Evolutionary conservation across 2,797 vertebrate genomes (phyloP), one percentile per base, ranked within the genome.

Genomic region (Oryzias dopingdopingensis): DNA sequence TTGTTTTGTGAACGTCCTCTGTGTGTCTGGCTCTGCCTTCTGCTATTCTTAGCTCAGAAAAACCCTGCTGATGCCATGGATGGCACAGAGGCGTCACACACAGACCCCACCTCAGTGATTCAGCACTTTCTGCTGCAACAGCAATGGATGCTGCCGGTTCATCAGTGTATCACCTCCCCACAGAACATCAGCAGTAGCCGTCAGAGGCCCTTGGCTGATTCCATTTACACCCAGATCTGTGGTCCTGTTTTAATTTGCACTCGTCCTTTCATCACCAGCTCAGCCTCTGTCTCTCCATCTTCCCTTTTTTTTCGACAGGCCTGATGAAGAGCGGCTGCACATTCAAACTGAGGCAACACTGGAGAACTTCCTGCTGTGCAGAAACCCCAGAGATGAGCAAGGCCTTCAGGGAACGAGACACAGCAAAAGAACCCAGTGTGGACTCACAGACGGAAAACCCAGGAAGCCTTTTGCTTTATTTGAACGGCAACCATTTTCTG

Each of bases 11-110:
- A 42, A 44, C 47, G 45, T 55, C 42, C 46, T 50, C 67, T 59
- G 67, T 61, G 72, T 77, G 76, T 69, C 82, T 83, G 61, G 52
- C 49, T 79, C 71, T 70, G 68, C 70, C 18, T 72, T 76, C 50
- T 52, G 76, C 86, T 90, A 90, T 88, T 85, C 83, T 87, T 89
- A 90, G 87, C 72, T 64, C 47, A 47, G 49, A 52, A 48, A 57
- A 41, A 44, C 23, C 20, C 23, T 52, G 23, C 54, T 17, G 29
- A 62, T 42, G 67, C 62, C 53, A 69, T 64, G 58, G 68, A 70
- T 65, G 61, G 61, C 32, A 47, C 60, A 45, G 62, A 63, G 57
- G 61, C 68, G 54, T 82, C 77, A 86, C 73, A 58, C 48, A 23
- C 26, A 45, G 45, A 59, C 56, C 64, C 62, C 22, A 18, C 62